Conservation (phyloP, 1,140 invertebrate genomes). For the Tenebrio molitor region DNA sequence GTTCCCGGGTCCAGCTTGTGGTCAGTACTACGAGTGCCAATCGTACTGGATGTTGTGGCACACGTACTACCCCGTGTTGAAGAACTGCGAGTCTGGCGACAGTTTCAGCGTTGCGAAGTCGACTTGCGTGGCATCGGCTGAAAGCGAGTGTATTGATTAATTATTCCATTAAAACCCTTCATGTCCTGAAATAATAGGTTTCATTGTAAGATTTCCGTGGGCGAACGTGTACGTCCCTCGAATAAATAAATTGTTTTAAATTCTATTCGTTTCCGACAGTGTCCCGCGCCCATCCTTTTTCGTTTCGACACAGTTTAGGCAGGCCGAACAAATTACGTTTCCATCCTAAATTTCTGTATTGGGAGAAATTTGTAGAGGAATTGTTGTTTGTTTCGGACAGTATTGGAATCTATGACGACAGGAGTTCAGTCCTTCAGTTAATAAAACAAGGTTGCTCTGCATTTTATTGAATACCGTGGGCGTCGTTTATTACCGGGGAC, state of each 20-base stretch:
- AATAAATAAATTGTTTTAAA: slow-evolving; percentile 35
- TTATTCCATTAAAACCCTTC: slow-evolving; percentile 10
- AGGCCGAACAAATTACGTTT: slow-evolving; percentile 38
- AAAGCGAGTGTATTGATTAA: slow-evolving; percentile 27
- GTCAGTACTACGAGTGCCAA: no score
- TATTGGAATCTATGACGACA: slow-evolving; percentile 39
- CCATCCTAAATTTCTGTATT: slow-evolving; percentile 36
- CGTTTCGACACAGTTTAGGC: slow-evolving; percentile 36
- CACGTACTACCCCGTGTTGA: background rate
- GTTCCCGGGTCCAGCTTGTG: no score
- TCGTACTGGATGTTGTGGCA: no score
- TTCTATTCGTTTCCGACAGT: slow-evolving; percentile 25
- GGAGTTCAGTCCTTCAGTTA: slow-evolving; percentile 36
- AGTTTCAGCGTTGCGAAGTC: background rate
- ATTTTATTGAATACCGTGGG: slow-evolving; percentile 40
- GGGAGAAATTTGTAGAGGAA: slow-evolving; percentile 33
- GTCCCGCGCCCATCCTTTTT: slow-evolving; percentile 33
- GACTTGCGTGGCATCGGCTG: background rate
- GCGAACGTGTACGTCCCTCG: background rate
- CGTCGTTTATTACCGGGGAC: slow-evolving; percentile 23
- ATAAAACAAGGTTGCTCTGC: slow-evolving; percentile 39
- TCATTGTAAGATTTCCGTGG: slow-evolving; percentile 7
- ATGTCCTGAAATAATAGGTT: slow-evolving; percentile 21
- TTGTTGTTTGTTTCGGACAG: slow-evolving; percentile 37
- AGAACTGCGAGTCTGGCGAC: background rate